A percentile compares a stretch with the other conserved stretches of the same genome.
phyloP scores from a whole-genome alignment of 2,888 invertebrate species.

The Osmoderma eremita region DNA sequence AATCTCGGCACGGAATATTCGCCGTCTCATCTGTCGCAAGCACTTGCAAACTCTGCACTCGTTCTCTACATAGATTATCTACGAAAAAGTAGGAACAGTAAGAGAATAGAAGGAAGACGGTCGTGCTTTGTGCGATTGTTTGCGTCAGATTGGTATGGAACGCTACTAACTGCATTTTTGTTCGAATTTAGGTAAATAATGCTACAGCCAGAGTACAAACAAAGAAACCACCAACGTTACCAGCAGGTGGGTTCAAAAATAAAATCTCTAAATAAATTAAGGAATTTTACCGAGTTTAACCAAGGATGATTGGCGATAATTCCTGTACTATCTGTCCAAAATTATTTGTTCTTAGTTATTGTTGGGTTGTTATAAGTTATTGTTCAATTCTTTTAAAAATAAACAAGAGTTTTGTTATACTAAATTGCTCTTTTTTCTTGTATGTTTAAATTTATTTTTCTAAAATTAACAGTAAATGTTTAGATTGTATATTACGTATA shows the following conservation, averaged over 20 bases:
- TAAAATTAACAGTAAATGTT: too few relatives aligned
- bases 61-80: not conserved
- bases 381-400: too few relatives aligned
- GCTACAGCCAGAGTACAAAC: constrained; percentile 99
- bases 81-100: not conserved
- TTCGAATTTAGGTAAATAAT: constrained; percentile 89
- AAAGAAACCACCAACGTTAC: constrained; percentile 93
- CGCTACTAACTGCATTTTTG: constrained; percentile 49
- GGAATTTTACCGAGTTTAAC: not conserved
- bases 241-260: constrained; percentile 78
- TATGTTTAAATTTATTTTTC: too few relatives aligned
- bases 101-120: constrained; percentile 44
- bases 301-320: not conserved
- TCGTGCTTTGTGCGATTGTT: constrained; percentile 49
- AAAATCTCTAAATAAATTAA: constrained; percentile 34
- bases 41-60: constrained; percentile 32
- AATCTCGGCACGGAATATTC: constrained; percentile 7
- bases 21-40: constrained; percentile 33
- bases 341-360: not conserved
- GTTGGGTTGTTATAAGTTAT: too few relatives aligned
- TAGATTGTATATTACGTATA: too few relatives aligned
- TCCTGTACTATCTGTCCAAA: constrained; percentile 17
- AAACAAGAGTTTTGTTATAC: too few relatives aligned
- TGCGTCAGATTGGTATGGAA: constrained; percentile 53
- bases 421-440: too few relatives aligned